Evolutionary conservation across 2,888 invertebrate genomes (phyloP).

Genomic region (Plagiodera versicolora): DNA sequence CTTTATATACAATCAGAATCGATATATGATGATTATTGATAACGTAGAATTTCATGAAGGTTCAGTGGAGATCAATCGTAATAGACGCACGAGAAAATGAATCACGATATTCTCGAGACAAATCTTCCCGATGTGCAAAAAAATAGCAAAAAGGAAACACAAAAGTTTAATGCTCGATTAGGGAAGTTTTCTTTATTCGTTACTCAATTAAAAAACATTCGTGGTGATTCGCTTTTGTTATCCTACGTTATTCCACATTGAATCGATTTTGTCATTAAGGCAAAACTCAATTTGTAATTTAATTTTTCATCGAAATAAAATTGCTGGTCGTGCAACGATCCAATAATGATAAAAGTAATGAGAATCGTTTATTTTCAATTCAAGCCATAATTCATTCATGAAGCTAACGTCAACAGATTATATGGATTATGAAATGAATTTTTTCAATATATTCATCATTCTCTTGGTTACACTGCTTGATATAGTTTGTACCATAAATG

Average conservation of each 20-base stretch:
- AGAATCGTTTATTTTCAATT: neutral
- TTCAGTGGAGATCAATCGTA: neutral
- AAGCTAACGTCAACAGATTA: neutral
- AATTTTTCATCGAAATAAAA: neutral
- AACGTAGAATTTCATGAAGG: neutral
- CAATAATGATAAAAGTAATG: neutral
- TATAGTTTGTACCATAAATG: too few relatives aligned
- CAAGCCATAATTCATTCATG: neutral
- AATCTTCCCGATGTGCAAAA: neutral
- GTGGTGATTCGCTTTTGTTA: neutral
- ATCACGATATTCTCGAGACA: neutral
- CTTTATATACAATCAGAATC: too few relatives aligned
- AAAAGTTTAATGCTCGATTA: neutral
- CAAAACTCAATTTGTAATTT: neutral
- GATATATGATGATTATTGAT: too few relatives aligned
- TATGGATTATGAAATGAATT: neutral
- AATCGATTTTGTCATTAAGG: too few relatives aligned
- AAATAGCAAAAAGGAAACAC: neutral
- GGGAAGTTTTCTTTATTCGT: neutral
- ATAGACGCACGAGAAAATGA: neutral
- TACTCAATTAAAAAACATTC: neutral
- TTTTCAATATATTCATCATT: too few relatives aligned
- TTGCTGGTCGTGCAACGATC: neutral
- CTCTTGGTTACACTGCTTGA: too few relatives aligned
- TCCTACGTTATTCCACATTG: too few relatives aligned